Evolutionary conservation across 2,888 invertebrate genomes (phyloP), one percentile per base, ranked within the genome.

Genomic region (Chalcosyrphus nemorum): DNA sequence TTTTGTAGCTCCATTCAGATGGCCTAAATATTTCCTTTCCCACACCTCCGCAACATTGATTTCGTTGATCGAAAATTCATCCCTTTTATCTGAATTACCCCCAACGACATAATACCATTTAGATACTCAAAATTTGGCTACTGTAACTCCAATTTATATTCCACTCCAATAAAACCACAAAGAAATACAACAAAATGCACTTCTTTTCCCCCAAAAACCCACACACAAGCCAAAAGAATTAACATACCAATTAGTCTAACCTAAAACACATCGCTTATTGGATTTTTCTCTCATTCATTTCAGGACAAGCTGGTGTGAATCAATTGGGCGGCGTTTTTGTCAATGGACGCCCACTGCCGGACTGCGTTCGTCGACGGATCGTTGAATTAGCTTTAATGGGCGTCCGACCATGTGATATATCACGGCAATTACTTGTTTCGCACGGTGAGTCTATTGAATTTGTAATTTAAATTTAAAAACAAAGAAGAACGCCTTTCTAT

Each of bases 271-370:
- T 50, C 24, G 63, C 43, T 72, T 77, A 63, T 43, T 24, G 43
- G 7, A 29, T 45, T 52, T 59, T 29, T 47, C 41, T 27, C 43
- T 17, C 41, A 50, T 15, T 71, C 15, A 32, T 81, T 72, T 41
- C 93, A 98, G 98, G 98, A 89, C 98, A 98, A 93, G 98, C 98
- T 47, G 98, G 98, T 87, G 98, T 99, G 50, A 99, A 99, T 93
- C 98, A 99, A 92, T 93, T 99, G 87, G 98, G 98, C 59, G 98
- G 98, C 45, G 98, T 98, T 75, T 98, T 99, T 91, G 98, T 99
- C 9, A 99, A 99, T 92, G 99, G 99, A 0, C 94, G 98, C n/a
- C 98, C 98, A 2, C 93, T 99, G 76, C 98, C 99, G 2, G 98
- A 98, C 90, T 97, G 97, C 89, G 97, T 98, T 15, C 94, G 98